Conservation (phyloP, 2,888 invertebrate genomes). For the Acanthosepion pharaonis region DNA sequence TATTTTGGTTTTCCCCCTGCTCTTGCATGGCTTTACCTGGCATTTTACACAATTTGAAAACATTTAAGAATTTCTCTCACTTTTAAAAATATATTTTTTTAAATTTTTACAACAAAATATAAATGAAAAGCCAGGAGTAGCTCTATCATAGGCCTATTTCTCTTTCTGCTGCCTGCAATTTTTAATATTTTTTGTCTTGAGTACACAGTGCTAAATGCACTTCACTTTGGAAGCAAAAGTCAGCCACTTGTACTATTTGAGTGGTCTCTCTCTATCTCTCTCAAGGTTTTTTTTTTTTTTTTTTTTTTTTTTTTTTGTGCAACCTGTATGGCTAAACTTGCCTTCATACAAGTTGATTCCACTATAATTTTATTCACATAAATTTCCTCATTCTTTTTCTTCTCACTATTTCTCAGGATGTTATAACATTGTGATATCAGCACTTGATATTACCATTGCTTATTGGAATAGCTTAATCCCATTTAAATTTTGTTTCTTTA, state of each 20-base stretch:
- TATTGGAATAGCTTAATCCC: background rate
- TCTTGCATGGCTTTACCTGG: slow-evolving; percentile 18
- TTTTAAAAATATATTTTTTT: too few relatives aligned
- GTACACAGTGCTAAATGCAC: background rate
- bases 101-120: background rate
- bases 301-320: background rate
- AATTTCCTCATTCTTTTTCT: background rate
- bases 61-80: too few relatives aligned
- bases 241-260: background rate
- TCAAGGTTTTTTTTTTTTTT: background rate
- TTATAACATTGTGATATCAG: background rate
- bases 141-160: background rate
- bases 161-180: background rate
- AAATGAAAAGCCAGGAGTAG: background rate
- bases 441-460: background rate
- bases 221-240: background rate
- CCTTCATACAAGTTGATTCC: background rate
- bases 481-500: background rate
- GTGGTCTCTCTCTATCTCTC: background rate
- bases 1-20: background rate
- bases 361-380: background rate
- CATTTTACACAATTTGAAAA: background rate
- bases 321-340: background rate
- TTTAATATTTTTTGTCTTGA: background rate
- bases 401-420: slow-evolving; percentile 11